phyloP scores from a whole-genome alignment of 2,797 vertebrate species.

The Gymnodraco acuticeps region DNA sequence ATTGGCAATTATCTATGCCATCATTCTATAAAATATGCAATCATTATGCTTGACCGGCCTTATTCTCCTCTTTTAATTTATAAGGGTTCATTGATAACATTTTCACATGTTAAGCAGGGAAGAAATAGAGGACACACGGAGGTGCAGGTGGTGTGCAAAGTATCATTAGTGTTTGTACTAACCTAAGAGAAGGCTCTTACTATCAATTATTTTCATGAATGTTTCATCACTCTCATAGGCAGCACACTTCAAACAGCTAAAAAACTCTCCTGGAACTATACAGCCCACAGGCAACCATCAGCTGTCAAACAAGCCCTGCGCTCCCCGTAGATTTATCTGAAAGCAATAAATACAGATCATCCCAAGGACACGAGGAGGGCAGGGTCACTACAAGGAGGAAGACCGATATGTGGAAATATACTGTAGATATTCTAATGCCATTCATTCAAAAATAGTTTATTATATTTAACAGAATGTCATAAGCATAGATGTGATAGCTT shows the following conservation, averaged over 20 bases:
- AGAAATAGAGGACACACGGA: neutral
- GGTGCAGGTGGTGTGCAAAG: slow-evolving; percentile 27
- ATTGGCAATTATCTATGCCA: neutral
- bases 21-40: neutral
- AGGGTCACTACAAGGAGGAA: slow-evolving; percentile 51
- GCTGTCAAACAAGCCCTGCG: slow-evolving; percentile 50
- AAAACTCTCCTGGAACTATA: slow-evolving; percentile 50
- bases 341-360: slow-evolving; percentile 40
- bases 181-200: slow-evolving; percentile 36
- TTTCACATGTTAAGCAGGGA: neutral
- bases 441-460: neutral
- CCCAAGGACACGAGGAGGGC: slow-evolving; percentile 13
- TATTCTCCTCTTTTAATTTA: neutral
- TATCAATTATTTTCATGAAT: slow-evolving; percentile 64
- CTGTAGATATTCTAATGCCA: neutral
- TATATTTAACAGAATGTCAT: neutral
- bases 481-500: slow-evolving; percentile 7
- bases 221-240: slow-evolving; percentile 57
- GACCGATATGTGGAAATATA: neutral
- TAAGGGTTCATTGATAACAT: neutral
- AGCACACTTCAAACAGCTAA: slow-evolving; percentile 64
- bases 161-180: slow-evolving; percentile 33
- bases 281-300: slow-evolving; percentile 62
- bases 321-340: slow-evolving; percentile 41
- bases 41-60: neutral